These are phyloP conservation scores for Tholera decimalis DNA, from an alignment of 2,888 invertebrate genomes.

Conservation along the genomic window DNA sequence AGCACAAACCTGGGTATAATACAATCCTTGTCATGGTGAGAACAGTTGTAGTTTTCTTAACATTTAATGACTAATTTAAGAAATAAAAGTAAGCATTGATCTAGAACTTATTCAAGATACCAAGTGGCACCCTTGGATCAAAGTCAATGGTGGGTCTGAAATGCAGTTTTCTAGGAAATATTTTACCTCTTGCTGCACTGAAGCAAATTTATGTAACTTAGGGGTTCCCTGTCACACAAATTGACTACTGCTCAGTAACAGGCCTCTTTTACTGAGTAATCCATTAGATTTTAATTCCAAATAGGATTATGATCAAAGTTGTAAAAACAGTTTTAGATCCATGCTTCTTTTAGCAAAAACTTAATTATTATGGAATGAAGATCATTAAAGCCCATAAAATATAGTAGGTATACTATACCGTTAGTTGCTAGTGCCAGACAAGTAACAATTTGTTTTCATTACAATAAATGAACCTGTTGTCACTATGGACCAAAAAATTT, in stretches of 20 bases:
- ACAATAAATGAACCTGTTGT: conserved; percentile 38
- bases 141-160: background rate
- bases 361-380: conserved; percentile 77
- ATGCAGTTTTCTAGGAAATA: no score
- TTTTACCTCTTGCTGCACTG: background rate
- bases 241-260: background rate
- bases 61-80: conserved; percentile 58
- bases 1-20: conserved; percentile 17
- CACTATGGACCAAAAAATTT: conserved; percentile 30
- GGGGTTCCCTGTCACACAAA: background rate
- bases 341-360: conserved; percentile 41
- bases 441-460: conserved; percentile 49
- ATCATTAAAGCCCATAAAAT: conserved; percentile 73
- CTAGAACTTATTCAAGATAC: conserved; percentile 20
- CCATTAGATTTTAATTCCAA: conserved; percentile 7
- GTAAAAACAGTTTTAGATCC: conserved; percentile 23
- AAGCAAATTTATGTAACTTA: no score
- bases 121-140: background rate
- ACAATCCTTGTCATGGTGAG: conserved; percentile 25
- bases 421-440: conserved; percentile 54
- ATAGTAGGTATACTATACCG: conserved; percentile 49
- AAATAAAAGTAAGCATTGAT: conserved; percentile 48
- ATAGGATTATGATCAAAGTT: background rate
- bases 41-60: conserved; percentile 46
- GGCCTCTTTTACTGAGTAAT: background rate